Base-by-base conservation (phyloP, 2,797 vertebrate species). In the Lates japonicus region DNA sequence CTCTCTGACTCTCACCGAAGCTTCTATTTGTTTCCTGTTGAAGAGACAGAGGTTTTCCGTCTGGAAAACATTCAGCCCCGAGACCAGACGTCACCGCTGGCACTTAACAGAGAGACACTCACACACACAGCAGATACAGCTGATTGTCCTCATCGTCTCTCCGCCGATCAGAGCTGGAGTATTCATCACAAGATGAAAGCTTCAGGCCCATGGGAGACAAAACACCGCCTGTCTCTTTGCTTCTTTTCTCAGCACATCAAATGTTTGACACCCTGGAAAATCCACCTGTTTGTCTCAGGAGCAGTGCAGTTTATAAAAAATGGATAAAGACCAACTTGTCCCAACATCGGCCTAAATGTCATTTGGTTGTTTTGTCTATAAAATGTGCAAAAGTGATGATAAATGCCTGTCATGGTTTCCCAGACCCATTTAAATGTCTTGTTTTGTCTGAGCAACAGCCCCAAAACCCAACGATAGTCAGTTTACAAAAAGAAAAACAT, bases 11-110 rank as follows among this genome's bases (percentile, higher is more conserved):
- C 61, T 67, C 70, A 7, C 54, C 9, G 60, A 59, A 67, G 72
- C 64, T 57, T 80, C 71, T 59, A 39, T 76, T 73, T 64, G 25
- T 70, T 84, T 90, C 87, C 83, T 87, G 73, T 72, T 58, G 16
- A n/a, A 82, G 49, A 63, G 73, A 75, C 70, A 0, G 49, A 81
- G 59, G 60, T 83, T 87, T 88, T 87, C 83, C 83, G 6, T 86
- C 83, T 86, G 86, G 86, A 70, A 59, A 83, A 70, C 8, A 0
- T 87, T 87, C 48, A 35, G 74, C 74, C 2, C 74, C 2, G 57
- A 67, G 62, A 44, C 46, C 74, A 82, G 73, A 81, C 57, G 52
- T 74, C 76, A 75, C 41, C 4, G 51, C 72, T 73, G 70, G 70
- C 59, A 6, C 29, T 10, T 29, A 29, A 29, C 25, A 29, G 25